phyloP scores from a whole-genome alignment of 37 sponge, comb jelly and placozoan species.

The Ianthella basta region DNA sequence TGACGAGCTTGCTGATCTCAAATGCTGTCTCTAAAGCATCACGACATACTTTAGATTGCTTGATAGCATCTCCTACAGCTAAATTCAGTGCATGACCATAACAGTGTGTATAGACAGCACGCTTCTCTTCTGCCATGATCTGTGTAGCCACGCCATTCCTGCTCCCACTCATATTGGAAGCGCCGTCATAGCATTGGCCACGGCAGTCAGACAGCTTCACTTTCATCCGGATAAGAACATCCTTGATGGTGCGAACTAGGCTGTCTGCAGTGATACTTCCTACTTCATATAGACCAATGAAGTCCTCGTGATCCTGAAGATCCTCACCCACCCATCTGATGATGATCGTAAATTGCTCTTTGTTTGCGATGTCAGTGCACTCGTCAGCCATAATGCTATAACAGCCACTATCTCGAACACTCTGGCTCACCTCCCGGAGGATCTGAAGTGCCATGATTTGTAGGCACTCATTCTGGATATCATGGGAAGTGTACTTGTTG shows the following conservation, averaged over 20 bases:
- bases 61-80: constrained; percentile 46
- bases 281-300: constrained; percentile 47
- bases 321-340: constrained; percentile 43
- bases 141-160: constrained; percentile 43
- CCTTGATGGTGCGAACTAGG: constrained; percentile 26
- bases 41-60: constrained; percentile 44
- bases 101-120: constrained; percentile 40
- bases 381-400: constrained; percentile 80
- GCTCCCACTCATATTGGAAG: constrained; percentile 52
- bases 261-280: constrained; percentile 35
- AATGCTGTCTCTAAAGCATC: constrained; percentile 49
- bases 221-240: constrained; percentile 38
- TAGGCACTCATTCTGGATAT: constrained; percentile 81
- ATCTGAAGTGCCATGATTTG: constrained; percentile 74
- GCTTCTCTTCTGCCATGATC: constrained; percentile 33
- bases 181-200: constrained; percentile 60
- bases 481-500: constrained; percentile 66
- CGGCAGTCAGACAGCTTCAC: constrained; percentile 31
- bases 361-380: constrained; percentile 70
- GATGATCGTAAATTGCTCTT: constrained; percentile 80
- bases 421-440: constrained; percentile 47
- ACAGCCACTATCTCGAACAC: constrained; percentile 42
- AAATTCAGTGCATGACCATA: constrained; percentile 47
- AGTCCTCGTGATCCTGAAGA: constrained; percentile 46
- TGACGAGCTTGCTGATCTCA: constrained; percentile 38